A percentile compares a stretch with the other conserved stretches of the same genome.
Evolutionary conservation across 2,113 vertebrate species (phyloP).

Genomic region (Prinia subflava): DNA sequence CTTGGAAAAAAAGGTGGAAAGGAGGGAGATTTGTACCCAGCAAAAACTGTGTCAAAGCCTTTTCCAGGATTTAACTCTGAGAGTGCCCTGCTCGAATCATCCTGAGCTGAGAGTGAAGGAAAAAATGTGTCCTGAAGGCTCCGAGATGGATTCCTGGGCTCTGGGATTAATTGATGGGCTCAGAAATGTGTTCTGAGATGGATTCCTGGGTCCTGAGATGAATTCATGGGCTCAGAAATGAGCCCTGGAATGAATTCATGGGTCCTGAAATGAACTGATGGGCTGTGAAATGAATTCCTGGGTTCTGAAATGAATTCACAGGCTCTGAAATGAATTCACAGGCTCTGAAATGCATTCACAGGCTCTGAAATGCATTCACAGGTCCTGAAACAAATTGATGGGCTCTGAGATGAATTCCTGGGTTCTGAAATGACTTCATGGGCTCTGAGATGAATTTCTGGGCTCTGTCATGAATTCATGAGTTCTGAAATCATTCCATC

Average conservation of each 20-base stretch:
- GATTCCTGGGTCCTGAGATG: rapidly evolving
- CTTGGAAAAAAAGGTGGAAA: neutral
- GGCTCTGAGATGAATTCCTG: neutral
- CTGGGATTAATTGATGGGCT: neutral
- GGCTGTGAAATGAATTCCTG: neutral
- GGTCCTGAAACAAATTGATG: neutral
- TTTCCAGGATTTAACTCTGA: neutral
- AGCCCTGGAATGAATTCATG: neutral
- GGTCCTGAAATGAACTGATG: neutral
- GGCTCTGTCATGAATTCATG: neutral
- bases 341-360: rapidly evolving
- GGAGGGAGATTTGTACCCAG: neutral
- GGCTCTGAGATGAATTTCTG: neutral
- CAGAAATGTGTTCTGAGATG: neutral
- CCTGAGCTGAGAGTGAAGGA: neutral
- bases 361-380: rapidly evolving
- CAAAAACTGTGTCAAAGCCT: neutral
- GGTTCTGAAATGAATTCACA: neutral
- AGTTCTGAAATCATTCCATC: neutral
- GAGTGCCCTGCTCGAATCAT: neutral
- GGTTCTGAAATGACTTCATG: neutral
- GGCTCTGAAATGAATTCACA: neutral
- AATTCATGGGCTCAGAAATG: neutral
- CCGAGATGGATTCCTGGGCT: neutral
- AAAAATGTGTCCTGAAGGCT: neutral